Base-by-base conservation (phyloP, 30 jellyfish, hydroid and myxozoan species). In the Turritopsis dohrnii region DNA sequence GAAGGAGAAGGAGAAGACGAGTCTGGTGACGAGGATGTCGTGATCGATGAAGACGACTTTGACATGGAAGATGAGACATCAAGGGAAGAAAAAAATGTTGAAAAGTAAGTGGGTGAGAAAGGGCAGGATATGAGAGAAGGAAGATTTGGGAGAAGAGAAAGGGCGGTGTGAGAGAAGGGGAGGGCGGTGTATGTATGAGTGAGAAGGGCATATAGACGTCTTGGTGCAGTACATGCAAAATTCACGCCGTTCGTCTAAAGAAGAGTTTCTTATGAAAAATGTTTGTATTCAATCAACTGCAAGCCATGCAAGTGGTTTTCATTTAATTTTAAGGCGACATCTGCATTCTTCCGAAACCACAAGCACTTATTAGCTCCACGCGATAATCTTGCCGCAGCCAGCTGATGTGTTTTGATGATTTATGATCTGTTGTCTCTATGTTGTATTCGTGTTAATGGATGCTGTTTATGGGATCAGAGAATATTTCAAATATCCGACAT, bases 11-110 rank as follows among this genome's bases (percentile, higher is more conserved):
- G 9, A 80, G 87, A 80, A 0, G 60, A 53, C 21, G 90, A 85
- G 22, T 84, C 53, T 18, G 95, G 81, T 23, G 93, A 75, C 30
- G 85, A 81, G 20, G 80, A 81, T 1, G 60, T 3, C 60, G 81
- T 25, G 19, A 76, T 30, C 52, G 66, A 81, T 16, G 29, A 20
- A 23, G 89, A 71, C 76, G 88, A 74, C 1, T 66, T 82, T 5
- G 96, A 88, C 41, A 41, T 1, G 17, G 96, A 75, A 25, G 54
- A 52, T 71, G 88, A 52, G 24, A 27, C n/a, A 16, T 0, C 3
- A 54, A 80, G 28, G 82, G 72, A 81, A 20, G 92, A 75, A 28
- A 71, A 79, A 18, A 22, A 21, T 1, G 25, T 52, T 54, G 76
- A 75, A 16, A 71, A 75, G n/a, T 83, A 69, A 18, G 96, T 74